Percentiles rank a stretch among this genome's conserved stretches.
Evolutionary conservation across 2,113 vertebrate species (phyloP).

Genomic region (Python bivittatus): DNA sequence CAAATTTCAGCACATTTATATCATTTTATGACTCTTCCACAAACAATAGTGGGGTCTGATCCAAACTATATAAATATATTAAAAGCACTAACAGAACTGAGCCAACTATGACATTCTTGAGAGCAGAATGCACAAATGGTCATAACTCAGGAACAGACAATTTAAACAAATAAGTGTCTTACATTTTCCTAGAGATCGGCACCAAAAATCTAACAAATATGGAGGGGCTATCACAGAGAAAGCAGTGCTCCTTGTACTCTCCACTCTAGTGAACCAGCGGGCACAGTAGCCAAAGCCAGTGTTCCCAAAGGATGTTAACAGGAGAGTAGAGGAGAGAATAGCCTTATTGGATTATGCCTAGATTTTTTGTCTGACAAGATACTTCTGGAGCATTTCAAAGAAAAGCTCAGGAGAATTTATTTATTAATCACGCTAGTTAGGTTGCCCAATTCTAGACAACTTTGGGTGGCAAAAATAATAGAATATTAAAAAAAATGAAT

Average conservation of each 20-base stretch:
- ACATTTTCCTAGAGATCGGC: background rate
- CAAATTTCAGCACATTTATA: background rate
- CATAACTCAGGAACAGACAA: background rate
- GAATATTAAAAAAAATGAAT: background rate
- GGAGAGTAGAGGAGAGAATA: background rate
- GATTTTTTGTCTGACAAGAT: background rate
- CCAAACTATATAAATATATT: background rate
- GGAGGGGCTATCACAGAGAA: background rate
- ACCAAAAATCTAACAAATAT: background rate
- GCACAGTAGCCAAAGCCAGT: background rate
- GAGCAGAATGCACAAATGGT: background rate
- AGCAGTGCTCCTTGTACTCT: background rate
- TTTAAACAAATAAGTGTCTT: background rate
- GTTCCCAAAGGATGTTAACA: background rate
- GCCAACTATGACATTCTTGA: background rate
- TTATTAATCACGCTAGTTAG: background rate
- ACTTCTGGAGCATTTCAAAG: background rate
- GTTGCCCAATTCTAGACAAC: background rate
- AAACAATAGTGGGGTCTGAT: background rate
- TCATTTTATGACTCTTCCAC: background rate
- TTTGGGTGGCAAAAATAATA: background rate
- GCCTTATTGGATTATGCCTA: background rate
- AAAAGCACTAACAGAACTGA: background rate
- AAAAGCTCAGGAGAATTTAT: background rate
- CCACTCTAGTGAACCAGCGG: background rate